Base-by-base conservation (phyloP, 64 coral and sea anemone genomes). In the Montipora sp. region DNA sequence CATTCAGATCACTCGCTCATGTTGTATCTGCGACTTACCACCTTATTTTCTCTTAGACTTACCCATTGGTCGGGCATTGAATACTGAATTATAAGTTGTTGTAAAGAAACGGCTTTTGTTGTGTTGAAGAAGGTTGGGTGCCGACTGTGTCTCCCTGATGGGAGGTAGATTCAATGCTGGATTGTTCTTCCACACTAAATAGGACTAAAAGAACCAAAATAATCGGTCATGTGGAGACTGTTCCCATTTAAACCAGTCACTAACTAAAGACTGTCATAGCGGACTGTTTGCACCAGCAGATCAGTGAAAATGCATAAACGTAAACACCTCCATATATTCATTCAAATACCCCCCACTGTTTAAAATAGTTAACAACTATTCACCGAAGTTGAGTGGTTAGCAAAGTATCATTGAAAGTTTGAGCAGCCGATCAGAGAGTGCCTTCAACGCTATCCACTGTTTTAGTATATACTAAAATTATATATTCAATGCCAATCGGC, bases 161-260 rank as follows among this genome's bases (percentile, higher is more conserved):
- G 92, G 86, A 13, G 23, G 87, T n/a, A 80, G 83, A 36, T 67
- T 70, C 5, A 81, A 49, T 3, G 78, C 57, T 47, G 83, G 77
- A 20, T 83, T 76, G 51, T 94, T 83, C 70, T 67, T 94, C 92
- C 92, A 94, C 67, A 94, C 87, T 45, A 94, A 49, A 50, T 94
- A 94, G 8, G 68, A 47, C 92, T 94, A 6, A 59, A 48, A 84
- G n/a, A 70, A 57, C 53, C 7, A 57, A 57, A 57, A 57, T 57
- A 5, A 57, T 57, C 11, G 53, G 53, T 8, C 53, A 57, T 8
- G 53, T 0, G 53, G 53, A 8, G 11, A 57, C 3, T 57, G 11
- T 7, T 57, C 6, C 0, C 0, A 11, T 11, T 11, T 57, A 57
- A 57, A 57, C 0, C 11, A 11, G 0, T 1, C 1, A 7, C 68